Percentiles rank a stretch among this genome's conserved stretches.
Evolutionary conservation across 1,140 invertebrate species (phyloP).

Genomic region (Notospermus geniculatus): DNA sequence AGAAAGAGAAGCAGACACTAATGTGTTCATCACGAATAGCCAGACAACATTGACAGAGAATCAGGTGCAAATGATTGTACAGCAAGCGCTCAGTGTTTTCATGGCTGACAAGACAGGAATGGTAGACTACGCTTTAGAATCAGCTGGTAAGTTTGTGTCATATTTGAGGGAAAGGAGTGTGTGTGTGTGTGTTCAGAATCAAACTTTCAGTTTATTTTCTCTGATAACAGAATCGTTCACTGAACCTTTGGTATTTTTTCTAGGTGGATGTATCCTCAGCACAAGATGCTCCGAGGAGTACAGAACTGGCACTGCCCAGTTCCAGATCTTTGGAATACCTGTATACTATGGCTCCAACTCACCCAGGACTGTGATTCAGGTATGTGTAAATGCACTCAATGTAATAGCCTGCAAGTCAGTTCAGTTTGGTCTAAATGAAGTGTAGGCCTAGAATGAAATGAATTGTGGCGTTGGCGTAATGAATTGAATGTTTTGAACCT

Average conservation of each 20-base stretch:
- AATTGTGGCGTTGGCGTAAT: too few species aligned
- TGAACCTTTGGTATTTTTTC: constrained; percentile 24
- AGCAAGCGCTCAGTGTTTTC: constrained; percentile 74
- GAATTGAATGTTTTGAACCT: too few species aligned
- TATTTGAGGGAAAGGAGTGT: too few species aligned
- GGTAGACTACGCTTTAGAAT: constrained; percentile 59
- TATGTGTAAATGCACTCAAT: constrained; percentile 32
- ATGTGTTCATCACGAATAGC: background rate
- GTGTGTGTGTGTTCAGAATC: too few species aligned
- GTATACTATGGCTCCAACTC: constrained; percentile 83
- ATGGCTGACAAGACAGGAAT: constrained; percentile 60
- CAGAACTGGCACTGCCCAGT: constrained; percentile 74
- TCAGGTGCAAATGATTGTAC: constrained; percentile 70
- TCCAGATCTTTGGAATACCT: constrained; percentile 78
- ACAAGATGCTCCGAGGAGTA: constrained; percentile 92
- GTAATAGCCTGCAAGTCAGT: constrained; percentile 16
- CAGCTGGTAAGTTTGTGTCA: constrained; percentile 43
- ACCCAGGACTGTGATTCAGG: constrained; percentile 85
- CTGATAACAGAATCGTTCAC: too few species aligned
- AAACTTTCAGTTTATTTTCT: too few species aligned
- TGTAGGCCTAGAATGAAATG: too few species aligned
- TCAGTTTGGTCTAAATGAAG: too few species aligned
- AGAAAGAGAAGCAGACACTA: background rate
- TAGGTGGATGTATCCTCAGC: constrained; percentile 85
- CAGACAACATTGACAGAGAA: background rate